Evolutionary conservation across 2,113 vertebrate species (phyloP).

Genomic region (Prunella himalayana): DNA sequence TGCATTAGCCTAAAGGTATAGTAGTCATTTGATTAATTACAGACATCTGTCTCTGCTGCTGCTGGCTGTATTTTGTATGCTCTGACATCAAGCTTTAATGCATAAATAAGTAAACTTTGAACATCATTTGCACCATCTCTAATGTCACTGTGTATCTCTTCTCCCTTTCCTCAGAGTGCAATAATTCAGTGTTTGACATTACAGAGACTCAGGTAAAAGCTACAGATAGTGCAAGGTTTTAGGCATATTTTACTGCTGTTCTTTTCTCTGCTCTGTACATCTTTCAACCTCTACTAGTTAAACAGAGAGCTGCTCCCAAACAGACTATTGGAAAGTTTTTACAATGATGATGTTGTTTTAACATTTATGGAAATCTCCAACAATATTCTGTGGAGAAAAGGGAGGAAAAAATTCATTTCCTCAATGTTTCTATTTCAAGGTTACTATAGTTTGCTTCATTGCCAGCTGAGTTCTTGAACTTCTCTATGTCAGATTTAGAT

Average conservation of each 20-base stretch:
- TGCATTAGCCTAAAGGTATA: not conserved
- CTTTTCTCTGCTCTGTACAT: not conserved
- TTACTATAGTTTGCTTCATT: not conserved
- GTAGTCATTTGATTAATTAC: not conserved
- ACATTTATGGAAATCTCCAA: not conserved
- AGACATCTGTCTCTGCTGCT: not conserved
- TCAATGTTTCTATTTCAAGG: not conserved
- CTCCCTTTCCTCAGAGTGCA: not conserved
- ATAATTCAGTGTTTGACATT: not conserved
- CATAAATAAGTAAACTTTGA: not conserved
- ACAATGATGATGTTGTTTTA: not conserved
- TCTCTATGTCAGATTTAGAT: conserved; percentile 20
- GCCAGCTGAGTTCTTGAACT: not conserved
- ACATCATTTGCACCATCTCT: not conserved
- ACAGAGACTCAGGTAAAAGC: not conserved
- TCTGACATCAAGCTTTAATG: not conserved
- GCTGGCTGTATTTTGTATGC: not conserved
- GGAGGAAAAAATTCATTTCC: not conserved
- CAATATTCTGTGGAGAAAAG: not conserved
- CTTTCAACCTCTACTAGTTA: not conserved
- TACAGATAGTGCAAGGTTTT: not conserved
- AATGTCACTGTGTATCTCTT: not conserved
- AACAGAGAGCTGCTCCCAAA: not conserved
- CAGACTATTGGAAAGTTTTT: not conserved
- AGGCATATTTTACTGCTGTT: not conserved